phyloP scores from a whole-genome alignment of 2,797 vertebrate genomes.

The Schizopygopsis malacanthus region DNA sequence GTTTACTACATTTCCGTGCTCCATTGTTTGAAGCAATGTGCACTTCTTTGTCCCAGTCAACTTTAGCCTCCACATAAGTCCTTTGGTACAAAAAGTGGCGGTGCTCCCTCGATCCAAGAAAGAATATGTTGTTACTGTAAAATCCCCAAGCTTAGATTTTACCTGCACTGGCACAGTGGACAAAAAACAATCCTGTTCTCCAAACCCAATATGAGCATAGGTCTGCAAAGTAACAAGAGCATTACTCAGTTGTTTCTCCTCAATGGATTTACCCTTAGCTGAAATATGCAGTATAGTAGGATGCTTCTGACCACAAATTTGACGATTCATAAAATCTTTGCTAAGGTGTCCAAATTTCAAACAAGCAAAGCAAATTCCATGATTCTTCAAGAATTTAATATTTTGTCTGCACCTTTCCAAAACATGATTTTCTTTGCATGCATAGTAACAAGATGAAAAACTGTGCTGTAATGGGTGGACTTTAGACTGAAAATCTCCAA shows the following conservation, averaged over 20 bases:
- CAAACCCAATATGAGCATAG: conserved; percentile 19
- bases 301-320: not conserved
- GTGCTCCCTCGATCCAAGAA: conserved; percentile 11
- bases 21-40: no score
- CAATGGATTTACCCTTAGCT: not conserved
- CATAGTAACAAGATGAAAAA: not conserved
- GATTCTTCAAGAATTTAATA: conserved; percentile 19
- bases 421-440: not conserved
- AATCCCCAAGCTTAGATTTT: conserved; percentile 12
- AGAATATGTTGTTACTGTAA: not conserved
- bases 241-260: conserved; percentile 15
- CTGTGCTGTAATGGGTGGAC: not conserved
- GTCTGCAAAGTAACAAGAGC: not conserved
- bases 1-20: no score
- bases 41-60: not conserved
- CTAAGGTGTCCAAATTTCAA: conserved; percentile 27
- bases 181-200: conserved; percentile 3
- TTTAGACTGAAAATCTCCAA: not conserved
- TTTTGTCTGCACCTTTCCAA: not conserved
- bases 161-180: conserved; percentile 30
- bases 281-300: conserved; percentile 17
- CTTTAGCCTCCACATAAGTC: not conserved
- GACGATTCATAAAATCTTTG: not conserved
- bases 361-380: conserved; percentile 24
- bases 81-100: not conserved